Base-by-base conservation (phyloP, 2,113 vertebrate genomes). In the Anser cygnoides region DNA sequence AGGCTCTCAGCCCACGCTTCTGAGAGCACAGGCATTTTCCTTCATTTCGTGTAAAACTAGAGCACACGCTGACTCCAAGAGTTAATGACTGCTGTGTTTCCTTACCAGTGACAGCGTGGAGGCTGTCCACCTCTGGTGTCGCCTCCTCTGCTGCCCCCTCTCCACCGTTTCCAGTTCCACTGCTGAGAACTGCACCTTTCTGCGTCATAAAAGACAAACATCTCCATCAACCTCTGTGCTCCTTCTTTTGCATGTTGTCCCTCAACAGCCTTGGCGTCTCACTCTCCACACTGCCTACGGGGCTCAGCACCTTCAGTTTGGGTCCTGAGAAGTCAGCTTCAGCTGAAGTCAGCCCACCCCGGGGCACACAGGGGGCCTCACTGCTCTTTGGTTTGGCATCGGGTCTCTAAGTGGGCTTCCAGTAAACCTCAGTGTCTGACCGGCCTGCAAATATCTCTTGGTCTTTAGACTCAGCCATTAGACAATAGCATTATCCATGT, bases 151-250 rank as follows among this genome's bases (percentile, higher is more conserved):
- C 87, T 87, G 86, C 35, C 23, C 94, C 8, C 22, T 93, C 29
- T 95, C 59, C 13, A 6, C 77, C 19, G 13, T 66, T 35, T 77
- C 89, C 23, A 52, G 12, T 52, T 25, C 50, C 44, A 58, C 87
- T 23, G 65, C 17, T 63, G 92, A 89, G 8, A 95, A 91, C 46
- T 93, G 91, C 23, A 84, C 31, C 28, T 70, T 95, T 39, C n/a
- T 93, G 87, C 55, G 33, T 87, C 18, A 49, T 89, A 12, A 59
- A 43, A 20, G 87, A 96, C 23, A 10, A 44, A 25, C 91, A 89
- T 61, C 82, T 97, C 46, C 96, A 96, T 33, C 83, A 94, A 15
- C 94, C 95, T 49, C 93, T 95, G 96, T 96, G 95, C 41, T 82
- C 89, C 52, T 95, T 97, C 54, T 83, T 97, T 28, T 96, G 84